Evolutionary conservation across 2,797 vertebrate genomes (phyloP).

Genomic region (Lepilemur septentrionalis): DNA sequence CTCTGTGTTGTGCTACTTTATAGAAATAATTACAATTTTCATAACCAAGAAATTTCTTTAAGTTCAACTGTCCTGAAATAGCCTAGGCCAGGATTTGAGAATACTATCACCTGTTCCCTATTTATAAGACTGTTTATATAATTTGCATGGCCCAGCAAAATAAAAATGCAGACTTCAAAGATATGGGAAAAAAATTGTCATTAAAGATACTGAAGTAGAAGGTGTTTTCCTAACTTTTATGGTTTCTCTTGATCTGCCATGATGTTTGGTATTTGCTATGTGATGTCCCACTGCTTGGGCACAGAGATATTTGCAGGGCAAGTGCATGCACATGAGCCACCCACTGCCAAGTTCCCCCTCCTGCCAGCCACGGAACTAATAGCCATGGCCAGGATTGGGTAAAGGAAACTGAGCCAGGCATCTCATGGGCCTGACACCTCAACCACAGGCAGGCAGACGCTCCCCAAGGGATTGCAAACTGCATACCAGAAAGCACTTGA

Average conservation of each 20-base stretch:
- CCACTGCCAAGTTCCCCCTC: background rate
- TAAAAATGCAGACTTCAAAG: background rate
- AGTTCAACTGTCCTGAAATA: background rate
- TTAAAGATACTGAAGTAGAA: background rate
- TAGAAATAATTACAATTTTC: background rate
- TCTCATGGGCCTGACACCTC: background rate
- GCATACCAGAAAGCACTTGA: too few relatives aligned
- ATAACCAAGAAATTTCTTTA: background rate
- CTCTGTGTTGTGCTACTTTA: background rate
- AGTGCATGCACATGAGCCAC: background rate
- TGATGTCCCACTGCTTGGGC: background rate
- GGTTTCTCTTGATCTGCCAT: background rate
- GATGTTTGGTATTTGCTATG: background rate
- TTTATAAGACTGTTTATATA: background rate
- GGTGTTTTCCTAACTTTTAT: background rate
- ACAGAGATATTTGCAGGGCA: background rate
- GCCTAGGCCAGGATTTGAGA: background rate
- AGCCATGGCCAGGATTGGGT: background rate
- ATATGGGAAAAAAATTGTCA: background rate
- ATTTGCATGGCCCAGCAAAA: background rate
- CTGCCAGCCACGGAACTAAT: background rate
- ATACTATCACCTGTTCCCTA: background rate
- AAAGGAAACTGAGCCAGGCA: background rate
- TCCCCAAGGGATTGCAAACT: fast-evolving
- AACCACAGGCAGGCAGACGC: background rate